Evolutionary conservation across 2,797 vertebrate species (phyloP), one percentile per base, ranked within the genome.

Genomic region (Leptatherina wallacei): DNA sequence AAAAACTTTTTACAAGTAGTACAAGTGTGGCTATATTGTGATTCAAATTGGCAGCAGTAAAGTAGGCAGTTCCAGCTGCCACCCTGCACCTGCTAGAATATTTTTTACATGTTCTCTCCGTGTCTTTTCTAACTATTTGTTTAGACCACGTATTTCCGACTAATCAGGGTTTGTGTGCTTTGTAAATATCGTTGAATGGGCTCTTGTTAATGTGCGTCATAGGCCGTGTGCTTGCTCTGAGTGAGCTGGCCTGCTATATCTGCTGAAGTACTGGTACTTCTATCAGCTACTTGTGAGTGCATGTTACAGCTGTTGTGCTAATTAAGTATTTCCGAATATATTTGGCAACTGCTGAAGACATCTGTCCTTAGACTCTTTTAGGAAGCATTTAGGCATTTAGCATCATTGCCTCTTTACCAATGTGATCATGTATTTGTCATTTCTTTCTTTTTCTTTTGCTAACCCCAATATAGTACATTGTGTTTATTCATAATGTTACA

Each of bases 191-290:
- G 65, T 73, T 69, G 38, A 81, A 66, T 49, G 64, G 54, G 38
- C 69, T 73, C 38, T 69, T 27, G 38, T 56, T 74, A 49, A 85
- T 52, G 63, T 91, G 87, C 83, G 77, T 91, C 89, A 91, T 27
- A 58, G 60, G 55, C 54, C 1, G n/a, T 22, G 13, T 62, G 58
- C 64, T 65, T 14, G 47, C 42, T 57, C n/a, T 74, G 54, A 60
- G 47, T 16, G 33, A 75, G 78, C 69, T 52, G 42, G 30, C 65
- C 58, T 67, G 63, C 11, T 20, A 30, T 69, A 73, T 74, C 81
- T 47, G 57, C 51, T 35, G 3, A 70, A 84, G 78, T 75, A 65
- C 47, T 16, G 63, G 24, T 36, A 70, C 73, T 84, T 81, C 58
- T 55, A 22, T 60, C 56, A 49, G 33, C 58, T 56, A 72, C 52